A percentile compares a stretch with the other conserved stretches of the same genome.
phyloP scores from a whole-genome alignment of 2,888 invertebrate species.

The Ophion slaviceki region DNA sequence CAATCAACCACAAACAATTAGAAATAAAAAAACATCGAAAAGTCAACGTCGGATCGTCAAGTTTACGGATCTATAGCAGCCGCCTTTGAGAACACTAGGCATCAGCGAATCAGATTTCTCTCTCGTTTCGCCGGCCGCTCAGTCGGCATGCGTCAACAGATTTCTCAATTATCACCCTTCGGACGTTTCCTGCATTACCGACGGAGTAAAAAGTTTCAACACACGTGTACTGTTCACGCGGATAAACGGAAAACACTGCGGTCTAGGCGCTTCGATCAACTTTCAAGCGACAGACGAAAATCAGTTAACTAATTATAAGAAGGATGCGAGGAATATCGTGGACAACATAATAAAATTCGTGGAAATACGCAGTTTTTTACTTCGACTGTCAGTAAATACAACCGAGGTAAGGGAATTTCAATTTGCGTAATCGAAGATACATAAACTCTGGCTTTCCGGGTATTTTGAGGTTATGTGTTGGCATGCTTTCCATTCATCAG shows the following conservation, averaged over 20 bases:
- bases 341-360: conserved; percentile 1
- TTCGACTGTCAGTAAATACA: not conserved
- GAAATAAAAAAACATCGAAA: no score
- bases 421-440: not conserved
- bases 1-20: no score
- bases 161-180: no score
- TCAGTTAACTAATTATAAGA: not conserved
- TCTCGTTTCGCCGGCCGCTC: no score
- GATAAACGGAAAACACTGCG: not conserved
- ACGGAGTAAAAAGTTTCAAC: not conserved
- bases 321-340: conserved; percentile 32
- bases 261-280: not conserved
- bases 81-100: no score
- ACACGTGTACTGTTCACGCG: not conserved
- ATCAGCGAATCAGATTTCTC: no score
- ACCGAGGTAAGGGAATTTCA: not conserved
- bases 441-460: not conserved
- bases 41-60: no score
- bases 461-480: conserved; percentile 39
- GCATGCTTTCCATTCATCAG: conserved; percentile 17
- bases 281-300: not conserved
- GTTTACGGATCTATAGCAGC: no score
- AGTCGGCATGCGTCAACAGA: no score
- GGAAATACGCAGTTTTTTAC: not conserved
- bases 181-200: not conserved